phyloP scores from a whole-genome alignment of 2,113 vertebrate genomes.

The Lonchura striata region DNA sequence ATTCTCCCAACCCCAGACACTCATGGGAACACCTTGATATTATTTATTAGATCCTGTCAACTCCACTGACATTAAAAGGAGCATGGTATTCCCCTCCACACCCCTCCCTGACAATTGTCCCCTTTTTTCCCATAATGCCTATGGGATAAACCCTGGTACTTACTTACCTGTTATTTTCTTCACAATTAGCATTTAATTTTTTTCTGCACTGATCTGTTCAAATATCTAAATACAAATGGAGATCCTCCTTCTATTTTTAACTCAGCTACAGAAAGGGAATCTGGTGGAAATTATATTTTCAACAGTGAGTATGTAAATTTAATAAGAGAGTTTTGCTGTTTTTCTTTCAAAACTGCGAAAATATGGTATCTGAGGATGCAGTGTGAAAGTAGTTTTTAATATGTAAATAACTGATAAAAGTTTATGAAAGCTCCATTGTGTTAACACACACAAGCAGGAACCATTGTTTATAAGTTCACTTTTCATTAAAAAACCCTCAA shows the following conservation, averaged over 20 bases:
- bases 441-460: background rate
- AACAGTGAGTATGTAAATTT: background rate
- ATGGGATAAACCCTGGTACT: background rate
- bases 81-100: background rate
- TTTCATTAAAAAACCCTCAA: background rate
- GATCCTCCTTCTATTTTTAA: background rate
- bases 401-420: background rate
- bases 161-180: background rate
- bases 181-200: background rate
- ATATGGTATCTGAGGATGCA: background rate
- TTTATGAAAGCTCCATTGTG: background rate
- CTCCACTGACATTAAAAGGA: background rate
- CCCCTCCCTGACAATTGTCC: accelerated
- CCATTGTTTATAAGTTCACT: background rate
- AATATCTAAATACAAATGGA: background rate
- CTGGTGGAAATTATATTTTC: background rate
- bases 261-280: background rate
- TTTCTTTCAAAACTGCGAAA: background rate
- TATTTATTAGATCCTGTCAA: background rate
- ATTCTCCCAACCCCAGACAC: background rate
- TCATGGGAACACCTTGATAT: background rate
- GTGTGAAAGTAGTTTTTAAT: background rate
- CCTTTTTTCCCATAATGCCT: background rate
- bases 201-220: background rate
- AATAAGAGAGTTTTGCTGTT: background rate